phyloP scores from a whole-genome alignment of 2,113 vertebrate genomes.

The Malurus melanocephalus region DNA sequence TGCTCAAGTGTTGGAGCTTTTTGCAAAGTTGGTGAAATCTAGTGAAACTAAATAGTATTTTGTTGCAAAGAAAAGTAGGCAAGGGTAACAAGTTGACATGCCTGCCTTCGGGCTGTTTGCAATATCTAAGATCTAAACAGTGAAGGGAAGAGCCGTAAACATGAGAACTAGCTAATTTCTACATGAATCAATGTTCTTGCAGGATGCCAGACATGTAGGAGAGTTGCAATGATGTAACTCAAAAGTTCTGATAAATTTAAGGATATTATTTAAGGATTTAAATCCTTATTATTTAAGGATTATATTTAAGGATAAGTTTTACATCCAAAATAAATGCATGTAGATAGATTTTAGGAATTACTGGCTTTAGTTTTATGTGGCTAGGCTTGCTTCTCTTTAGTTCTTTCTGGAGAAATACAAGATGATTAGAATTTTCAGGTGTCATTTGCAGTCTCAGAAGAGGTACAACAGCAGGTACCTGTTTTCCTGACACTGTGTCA shows the following conservation, averaged over 20 bases:
- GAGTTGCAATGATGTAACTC: background rate
- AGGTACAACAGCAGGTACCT: background rate
- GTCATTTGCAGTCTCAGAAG: background rate
- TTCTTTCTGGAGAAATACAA: background rate
- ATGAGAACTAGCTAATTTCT: background rate
- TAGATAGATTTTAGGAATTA: background rate
- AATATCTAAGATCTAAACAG: background rate
- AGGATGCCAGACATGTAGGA: background rate
- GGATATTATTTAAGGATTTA: too few relatives aligned
- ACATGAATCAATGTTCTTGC: background rate
- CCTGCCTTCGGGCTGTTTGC: background rate
- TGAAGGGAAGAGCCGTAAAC: background rate
- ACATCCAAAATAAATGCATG: background rate
- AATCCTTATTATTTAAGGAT: too few relatives aligned
- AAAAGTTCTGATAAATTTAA: background rate
- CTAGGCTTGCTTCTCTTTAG: background rate
- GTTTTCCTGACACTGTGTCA: background rate
- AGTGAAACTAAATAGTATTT: background rate
- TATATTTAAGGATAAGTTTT: background rate
- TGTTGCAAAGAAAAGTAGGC: background rate
- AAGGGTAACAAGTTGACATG: background rate
- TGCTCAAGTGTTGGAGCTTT: background rate
- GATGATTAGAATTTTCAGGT: background rate
- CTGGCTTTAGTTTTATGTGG: background rate
- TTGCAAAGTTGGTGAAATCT: background rate